Evolutionary conservation across 2,797 vertebrate genomes (phyloP).

Genomic region (Lagocephalus sceleratus): DNA sequence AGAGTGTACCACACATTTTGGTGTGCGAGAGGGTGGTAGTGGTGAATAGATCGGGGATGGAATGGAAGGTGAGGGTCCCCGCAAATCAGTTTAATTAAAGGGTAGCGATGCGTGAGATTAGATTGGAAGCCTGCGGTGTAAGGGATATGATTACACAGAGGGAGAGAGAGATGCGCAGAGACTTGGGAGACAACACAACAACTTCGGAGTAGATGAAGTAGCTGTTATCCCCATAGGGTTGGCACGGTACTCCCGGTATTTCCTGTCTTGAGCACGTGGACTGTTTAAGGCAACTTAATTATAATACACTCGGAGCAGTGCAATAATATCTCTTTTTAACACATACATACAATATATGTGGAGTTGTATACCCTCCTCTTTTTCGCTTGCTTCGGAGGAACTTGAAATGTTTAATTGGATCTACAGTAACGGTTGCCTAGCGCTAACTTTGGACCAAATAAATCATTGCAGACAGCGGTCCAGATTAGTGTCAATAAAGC

Average conservation of each 20-base stretch:
- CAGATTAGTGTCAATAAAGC: too few species aligned
- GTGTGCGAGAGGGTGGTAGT: constrained; percentile 15
- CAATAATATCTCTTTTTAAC: background rate
- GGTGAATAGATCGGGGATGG: constrained; percentile 56
- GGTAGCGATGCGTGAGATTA: constrained; percentile 81
- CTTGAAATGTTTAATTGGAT: background rate
- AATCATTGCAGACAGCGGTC: too few species aligned
- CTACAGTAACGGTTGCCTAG: background rate
- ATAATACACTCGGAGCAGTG: constrained; percentile 2
- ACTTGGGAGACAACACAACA: constrained; percentile 16
- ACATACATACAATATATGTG: constrained; percentile 1
- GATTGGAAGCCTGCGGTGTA: constrained; percentile 70
- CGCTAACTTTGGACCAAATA: background rate
- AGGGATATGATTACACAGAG: constrained; percentile 69
- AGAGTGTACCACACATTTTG: constrained; percentile 26
- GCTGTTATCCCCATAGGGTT: constrained; percentile 30
- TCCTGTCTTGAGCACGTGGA: constrained; percentile 44
- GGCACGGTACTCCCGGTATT: constrained; percentile 38
- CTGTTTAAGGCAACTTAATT: constrained; percentile 59
- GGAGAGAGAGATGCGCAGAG: constrained; percentile 21
- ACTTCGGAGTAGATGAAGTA: constrained; percentile 11
- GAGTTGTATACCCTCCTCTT: too few species aligned
- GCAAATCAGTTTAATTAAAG: constrained; percentile 82
- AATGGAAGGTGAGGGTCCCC: constrained; percentile 52
- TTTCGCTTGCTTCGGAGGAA: background rate